phyloP scores from a whole-genome alignment of 2,888 invertebrate genomes.

The Bruchidius siliquastri region DNA sequence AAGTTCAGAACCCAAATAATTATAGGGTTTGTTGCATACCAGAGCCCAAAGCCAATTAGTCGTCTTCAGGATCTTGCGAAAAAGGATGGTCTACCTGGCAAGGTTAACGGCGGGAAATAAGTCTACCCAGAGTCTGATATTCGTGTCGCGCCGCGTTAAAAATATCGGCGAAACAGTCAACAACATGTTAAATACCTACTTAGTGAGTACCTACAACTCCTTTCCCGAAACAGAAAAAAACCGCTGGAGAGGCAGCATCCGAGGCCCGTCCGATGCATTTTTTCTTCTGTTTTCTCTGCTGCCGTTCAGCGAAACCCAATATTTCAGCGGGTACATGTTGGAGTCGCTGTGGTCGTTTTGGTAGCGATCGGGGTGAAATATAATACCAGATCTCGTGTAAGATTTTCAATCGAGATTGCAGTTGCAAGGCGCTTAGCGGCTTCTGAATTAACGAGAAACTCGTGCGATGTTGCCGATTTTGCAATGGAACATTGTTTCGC shows the following conservation, averaged over 20 bases:
- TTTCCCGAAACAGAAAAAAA: not conserved
- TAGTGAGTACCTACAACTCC: not conserved
- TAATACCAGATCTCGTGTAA: conserved; percentile 21
- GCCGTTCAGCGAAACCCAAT: conserved; percentile 16
- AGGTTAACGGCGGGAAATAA: not conserved
- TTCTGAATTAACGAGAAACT: conserved; percentile 15
- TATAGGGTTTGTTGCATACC: not conserved
- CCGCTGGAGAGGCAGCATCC: not conserved
- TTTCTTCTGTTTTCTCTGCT: not conserved
- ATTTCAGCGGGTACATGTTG: conserved; percentile 15
- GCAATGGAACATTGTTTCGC: no score
- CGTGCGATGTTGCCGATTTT: not conserved
- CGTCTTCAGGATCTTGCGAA: not conserved
- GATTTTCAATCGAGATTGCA: conserved; percentile 21
- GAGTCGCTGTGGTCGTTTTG: conserved; percentile 16
- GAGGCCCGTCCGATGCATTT: not conserved
- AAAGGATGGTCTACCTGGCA: not conserved
- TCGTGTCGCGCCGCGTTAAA: not conserved
- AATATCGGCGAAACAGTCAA: not conserved
- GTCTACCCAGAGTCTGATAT: not conserved
- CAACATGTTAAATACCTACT: not conserved
- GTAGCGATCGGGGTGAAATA: conserved; percentile 17
- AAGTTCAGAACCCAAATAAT: no score
- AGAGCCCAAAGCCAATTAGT: not conserved
- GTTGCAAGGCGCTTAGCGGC: conserved; percentile 16